Evolutionary conservation across 2,113 vertebrate genomes (phyloP).

Genomic region (Micromys minutus): DNA sequence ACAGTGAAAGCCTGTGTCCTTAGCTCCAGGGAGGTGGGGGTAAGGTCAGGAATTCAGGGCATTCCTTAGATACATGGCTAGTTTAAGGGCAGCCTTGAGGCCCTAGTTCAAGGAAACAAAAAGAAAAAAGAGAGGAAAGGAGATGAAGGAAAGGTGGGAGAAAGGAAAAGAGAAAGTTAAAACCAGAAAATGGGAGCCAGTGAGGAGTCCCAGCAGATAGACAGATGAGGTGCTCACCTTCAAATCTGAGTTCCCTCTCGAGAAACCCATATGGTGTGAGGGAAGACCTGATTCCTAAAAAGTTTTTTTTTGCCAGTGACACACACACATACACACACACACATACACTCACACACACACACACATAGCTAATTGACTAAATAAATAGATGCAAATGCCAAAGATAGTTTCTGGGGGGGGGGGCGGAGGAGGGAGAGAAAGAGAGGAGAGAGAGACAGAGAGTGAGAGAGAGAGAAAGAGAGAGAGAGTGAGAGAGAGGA

Average conservation of each 20-base stretch:
- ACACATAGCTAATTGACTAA: neutral
- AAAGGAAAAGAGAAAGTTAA: neutral
- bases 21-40: neutral
- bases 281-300: neutral
- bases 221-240: too few species aligned
- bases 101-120: neutral
- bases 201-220: neutral
- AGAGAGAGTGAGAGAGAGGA: neutral
- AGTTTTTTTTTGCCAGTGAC: neutral
- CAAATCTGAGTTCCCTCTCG: too few species aligned
- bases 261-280: neutral
- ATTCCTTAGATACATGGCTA: neutral
- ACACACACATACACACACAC: neutral
- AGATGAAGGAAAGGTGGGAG: neutral
- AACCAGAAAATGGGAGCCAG: neutral
- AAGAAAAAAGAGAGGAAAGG: neutral
- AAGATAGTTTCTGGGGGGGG: too few species aligned
- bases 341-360: neutral
- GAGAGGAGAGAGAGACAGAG: neutral
- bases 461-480: neutral
- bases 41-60: neutral
- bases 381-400: neutral
- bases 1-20: neutral
- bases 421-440: neutral
- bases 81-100: neutral